phyloP scores from a whole-genome alignment of 2,888 invertebrate species.

The Drosophila parthenogenetica region DNA sequence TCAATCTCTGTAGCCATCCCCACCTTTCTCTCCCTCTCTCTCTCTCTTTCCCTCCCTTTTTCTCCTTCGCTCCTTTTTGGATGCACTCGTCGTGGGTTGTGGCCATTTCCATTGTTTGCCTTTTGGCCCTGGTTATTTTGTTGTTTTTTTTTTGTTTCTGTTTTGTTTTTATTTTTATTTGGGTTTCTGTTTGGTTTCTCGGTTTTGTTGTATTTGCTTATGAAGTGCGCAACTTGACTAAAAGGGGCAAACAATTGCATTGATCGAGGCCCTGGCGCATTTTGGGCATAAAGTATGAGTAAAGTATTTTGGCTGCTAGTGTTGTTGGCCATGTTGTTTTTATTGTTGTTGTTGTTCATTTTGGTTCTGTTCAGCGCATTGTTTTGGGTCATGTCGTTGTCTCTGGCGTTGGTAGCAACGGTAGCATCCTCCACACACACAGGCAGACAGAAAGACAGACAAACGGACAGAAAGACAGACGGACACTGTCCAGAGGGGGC shows the following conservation, averaged over 20 bases:
- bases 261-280: conserved; percentile 73
- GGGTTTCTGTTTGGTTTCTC: conserved; percentile 46
- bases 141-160: conserved; percentile 16
- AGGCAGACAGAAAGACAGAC: conserved; percentile 19
- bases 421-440: conserved; percentile 73
- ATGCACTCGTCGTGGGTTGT: conserved; percentile 51
- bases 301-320: conserved; percentile 68
- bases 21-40: no score
- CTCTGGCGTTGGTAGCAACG: conserved; percentile 68
- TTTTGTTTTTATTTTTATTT: conserved; percentile 21
- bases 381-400: conserved; percentile 77
- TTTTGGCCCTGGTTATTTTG: conserved; percentile 63
- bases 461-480: conserved; percentile 1
- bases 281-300: conserved; percentile 81
- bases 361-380: conserved; percentile 67
- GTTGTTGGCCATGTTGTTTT: conserved; percentile 21
- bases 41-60: background rate
- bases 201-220: conserved; percentile 76
- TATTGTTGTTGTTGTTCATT: conserved; percentile 42
- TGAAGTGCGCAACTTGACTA: conserved; percentile 83
- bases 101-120: conserved; percentile 73
- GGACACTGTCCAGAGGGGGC: conserved; percentile 41
- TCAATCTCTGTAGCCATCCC: conserved; percentile 6
- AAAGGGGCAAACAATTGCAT: conserved; percentile 84
- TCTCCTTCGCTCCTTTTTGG: background rate